A percentile compares a stretch with the other conserved stretches of the same genome.
These are phyloP conservation scores for Chrysodeixis includens DNA, from an alignment of 2,888 invertebrate genomes.

Conservation along the genomic window DNA sequence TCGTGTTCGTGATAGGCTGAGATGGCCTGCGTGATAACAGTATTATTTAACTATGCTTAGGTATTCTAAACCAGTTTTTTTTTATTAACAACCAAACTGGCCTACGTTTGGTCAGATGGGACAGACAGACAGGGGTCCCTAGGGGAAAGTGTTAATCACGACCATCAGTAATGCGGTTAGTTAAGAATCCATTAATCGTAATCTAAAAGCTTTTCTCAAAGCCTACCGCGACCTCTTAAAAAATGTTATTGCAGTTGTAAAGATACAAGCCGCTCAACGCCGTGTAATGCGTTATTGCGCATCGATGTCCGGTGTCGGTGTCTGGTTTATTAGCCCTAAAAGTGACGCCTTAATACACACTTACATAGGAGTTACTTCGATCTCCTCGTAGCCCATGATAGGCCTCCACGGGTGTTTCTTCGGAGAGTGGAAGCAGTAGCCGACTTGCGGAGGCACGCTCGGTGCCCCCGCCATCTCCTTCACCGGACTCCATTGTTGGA, in stretches of 20 bases:
- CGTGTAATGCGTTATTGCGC: too few relatives aligned
- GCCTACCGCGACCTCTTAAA: too few relatives aligned
- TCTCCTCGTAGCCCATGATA: conserved; percentile 93
- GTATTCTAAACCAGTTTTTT: not conserved
- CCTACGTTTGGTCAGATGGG: not conserved
- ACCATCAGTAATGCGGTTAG: too few relatives aligned
- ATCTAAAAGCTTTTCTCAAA: too few relatives aligned
- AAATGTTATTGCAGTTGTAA: too few relatives aligned
- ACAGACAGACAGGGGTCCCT: too few relatives aligned
- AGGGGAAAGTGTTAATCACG: too few relatives aligned
- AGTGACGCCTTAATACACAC: conserved; percentile 20
- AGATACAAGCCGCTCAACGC: too few relatives aligned
- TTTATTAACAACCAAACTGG: too few relatives aligned
- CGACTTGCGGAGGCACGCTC: conserved; percentile 90
- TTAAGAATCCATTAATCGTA: too few relatives aligned
- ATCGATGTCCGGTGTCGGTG: too few relatives aligned
- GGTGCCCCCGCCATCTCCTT: conserved; percentile 91
- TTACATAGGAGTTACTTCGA: conserved; percentile 93
- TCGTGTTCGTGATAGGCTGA: conserved; percentile 93
- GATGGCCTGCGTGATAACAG: conserved; percentile 84
- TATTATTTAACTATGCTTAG: not conserved
- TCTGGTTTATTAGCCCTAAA: too few relatives aligned
- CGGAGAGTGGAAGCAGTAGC: conserved; percentile 92
- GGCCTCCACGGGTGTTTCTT: conserved; percentile 94
- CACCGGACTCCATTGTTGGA: conserved; percentile 93